phyloP scores from a whole-genome alignment of 2,888 invertebrate genomes.

The Patella ulyssiponensis region DNA sequence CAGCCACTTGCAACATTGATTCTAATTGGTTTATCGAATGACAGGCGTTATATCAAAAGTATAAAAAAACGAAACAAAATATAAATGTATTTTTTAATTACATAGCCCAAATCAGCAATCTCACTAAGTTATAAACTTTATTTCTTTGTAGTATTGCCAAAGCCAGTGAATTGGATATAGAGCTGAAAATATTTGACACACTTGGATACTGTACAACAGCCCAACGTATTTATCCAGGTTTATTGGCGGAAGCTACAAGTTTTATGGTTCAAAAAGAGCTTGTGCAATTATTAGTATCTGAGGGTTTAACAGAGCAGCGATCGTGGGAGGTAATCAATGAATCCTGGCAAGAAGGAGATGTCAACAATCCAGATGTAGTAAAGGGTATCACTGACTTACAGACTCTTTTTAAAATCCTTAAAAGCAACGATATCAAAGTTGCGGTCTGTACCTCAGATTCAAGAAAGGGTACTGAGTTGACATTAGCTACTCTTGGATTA shows the following conservation, averaged over 20 bases:
- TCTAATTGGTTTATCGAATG: too few species aligned
- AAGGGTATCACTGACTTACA: conserved; percentile 70
- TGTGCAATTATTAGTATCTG: conserved; percentile 54
- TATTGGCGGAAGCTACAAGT: conserved; percentile 72
- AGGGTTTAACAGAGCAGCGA: conserved; percentile 50
- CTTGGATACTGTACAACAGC: conserved; percentile 70
- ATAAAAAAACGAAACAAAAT: too few species aligned
- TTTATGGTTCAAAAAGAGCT: conserved; percentile 53
- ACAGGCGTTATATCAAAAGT: too few species aligned
- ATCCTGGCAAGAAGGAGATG: conserved; percentile 65
- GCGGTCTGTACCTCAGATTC: conserved; percentile 73
- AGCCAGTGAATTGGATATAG: conserved; percentile 66
- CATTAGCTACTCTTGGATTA: conserved; percentile 52
- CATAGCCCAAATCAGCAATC: too few species aligned
- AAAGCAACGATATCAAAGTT: conserved; percentile 70
- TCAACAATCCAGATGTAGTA: conserved; percentile 58
- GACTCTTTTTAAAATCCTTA: conserved; percentile 69
- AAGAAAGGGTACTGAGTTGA: conserved; percentile 54
- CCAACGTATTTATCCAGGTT: conserved; percentile 67
- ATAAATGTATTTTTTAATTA: too few species aligned
- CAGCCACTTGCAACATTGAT: too few species aligned
- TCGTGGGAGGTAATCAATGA: conserved; percentile 58
- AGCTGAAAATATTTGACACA: conserved; percentile 67
- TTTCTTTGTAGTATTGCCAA: conserved; percentile 61
- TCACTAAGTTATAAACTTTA: not conserved